Evolutionary conservation across 2,797 vertebrate species (phyloP), one percentile per base, ranked within the genome.

Genomic region (Anas georgica): DNA sequence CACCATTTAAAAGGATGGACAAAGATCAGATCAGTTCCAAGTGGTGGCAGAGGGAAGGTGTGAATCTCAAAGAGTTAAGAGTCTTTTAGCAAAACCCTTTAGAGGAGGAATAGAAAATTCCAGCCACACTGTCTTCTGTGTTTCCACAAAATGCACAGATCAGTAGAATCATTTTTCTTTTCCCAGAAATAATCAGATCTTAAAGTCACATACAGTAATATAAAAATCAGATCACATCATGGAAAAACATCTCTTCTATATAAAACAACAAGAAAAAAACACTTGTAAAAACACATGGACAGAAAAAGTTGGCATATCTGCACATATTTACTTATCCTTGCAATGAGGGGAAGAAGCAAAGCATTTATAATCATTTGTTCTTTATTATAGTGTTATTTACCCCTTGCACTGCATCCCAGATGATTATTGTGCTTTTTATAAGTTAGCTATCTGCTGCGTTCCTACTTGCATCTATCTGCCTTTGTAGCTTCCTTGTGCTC

Each of bases 171-270:
- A 35, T 79, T 59, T 94, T 62, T 14, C 8, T 79, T 77, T 80
- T 81, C 62, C 77, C 77, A 90, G 73, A 92, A 88, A 82, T 66
- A 83, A 89, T 59, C 45, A 85, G 64, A 74, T 69, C 87, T 78
- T 78, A 66, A 92, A 88, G 62, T 81, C 50, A 59, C 55, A 86
- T 59, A 20, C 7, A 31, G 26, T 35, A 90, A 75, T 41, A 78
- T 20, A 83, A 95, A 90, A 91, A 59, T 69, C 33, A 46, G n/a
- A 84, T 73, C 50, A 67, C 37, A 48, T 29, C 17, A 46, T 0
- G 3, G 60, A 69, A 63, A 93, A 91, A 4, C 11, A n/a, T 64
- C 17, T 74, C 60, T 88, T 92, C 62, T 39, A 62, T 29, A 50
- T 50, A 50, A 50, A 50, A 50, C 23, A 50, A 54, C 52, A 83